phyloP scores from a whole-genome alignment of 2,797 vertebrate genomes.

The Dryobates pubescens region DNA sequence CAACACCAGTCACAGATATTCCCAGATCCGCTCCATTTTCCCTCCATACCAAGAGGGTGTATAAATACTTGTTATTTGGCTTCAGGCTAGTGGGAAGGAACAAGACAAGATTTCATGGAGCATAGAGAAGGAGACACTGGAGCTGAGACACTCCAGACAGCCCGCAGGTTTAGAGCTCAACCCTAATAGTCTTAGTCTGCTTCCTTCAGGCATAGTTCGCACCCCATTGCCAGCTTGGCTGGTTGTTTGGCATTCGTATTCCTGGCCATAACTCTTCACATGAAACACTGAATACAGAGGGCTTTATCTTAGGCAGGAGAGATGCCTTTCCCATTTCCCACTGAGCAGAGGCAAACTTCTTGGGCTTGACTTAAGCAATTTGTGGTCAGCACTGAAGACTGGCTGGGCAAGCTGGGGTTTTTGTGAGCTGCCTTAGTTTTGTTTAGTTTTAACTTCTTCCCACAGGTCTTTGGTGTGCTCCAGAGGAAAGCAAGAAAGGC shows the following conservation, averaged over 20 bases:
- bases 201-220: neutral
- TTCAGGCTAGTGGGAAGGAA: neutral
- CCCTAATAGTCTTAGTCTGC: rapidly evolving
- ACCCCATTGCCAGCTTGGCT: neutral
- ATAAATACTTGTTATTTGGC: neutral
- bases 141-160: neutral
- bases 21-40: neutral
- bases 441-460: slow-evolving; percentile 10
- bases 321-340: neutral
- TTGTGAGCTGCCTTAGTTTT: neutral
- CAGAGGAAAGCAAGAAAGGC: neutral
- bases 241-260: neutral
- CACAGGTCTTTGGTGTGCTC: neutral
- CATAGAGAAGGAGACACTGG: neutral
- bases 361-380: neutral
- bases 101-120: neutral
- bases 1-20: neutral
- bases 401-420: neutral
- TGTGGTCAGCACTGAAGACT: neutral
- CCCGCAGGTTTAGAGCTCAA: neutral
- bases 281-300: neutral
- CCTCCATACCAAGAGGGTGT: rapidly evolving
- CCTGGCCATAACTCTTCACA: neutral
- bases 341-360: neutral
- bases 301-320: neutral